Percentiles rank a stretch among this genome's conserved stretches.
Evolutionary conservation across 2,888 invertebrate species (phyloP).

Genomic region (Coenonympha glycerion): DNA sequence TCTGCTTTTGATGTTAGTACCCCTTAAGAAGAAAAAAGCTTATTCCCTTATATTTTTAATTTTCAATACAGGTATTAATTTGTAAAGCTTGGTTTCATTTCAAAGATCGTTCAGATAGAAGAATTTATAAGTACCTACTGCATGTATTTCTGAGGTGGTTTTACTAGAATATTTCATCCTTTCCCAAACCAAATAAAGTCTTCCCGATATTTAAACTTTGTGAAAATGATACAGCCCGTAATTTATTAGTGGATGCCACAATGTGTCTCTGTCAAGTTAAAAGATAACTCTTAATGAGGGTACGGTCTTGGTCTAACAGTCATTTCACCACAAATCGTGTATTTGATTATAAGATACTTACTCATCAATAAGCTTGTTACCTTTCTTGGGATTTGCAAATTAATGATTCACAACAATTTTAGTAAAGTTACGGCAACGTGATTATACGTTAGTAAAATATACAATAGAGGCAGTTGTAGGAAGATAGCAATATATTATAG

Average conservation of each 20-base stretch:
- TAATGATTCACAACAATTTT: no score
- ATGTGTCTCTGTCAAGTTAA: constrained; percentile 25
- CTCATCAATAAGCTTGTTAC: constrained; percentile 22
- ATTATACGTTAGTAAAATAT: no score
- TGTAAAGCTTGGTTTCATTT: background rate
- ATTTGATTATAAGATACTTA: no score
- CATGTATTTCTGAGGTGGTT: constrained; percentile 3
- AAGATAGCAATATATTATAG: no score
- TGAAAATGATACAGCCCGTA: constrained; percentile 13
- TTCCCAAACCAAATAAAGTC: constrained; percentile 1
- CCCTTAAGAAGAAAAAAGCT: no score
- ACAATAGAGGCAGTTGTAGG: no score
- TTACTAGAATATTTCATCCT: background rate
- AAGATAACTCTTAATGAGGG: constrained; percentile 27
- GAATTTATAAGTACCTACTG: constrained; percentile 9
- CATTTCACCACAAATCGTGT: constrained; percentile 28
- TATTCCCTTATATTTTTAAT: no score
- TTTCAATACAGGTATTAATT: background rate
- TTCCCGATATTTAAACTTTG: constrained; percentile 12
- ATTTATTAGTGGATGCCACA: constrained; percentile 22
- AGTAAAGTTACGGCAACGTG: no score
- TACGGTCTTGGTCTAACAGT: constrained; percentile 21
- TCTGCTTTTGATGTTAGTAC: no score
- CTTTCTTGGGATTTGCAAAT: constrained; percentile 17
- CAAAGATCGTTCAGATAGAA: background rate